Percentiles rank a stretch among this genome's conserved stretches.
phyloP scores from a whole-genome alignment of 1,140 invertebrate species.

The Linepithema humile region DNA sequence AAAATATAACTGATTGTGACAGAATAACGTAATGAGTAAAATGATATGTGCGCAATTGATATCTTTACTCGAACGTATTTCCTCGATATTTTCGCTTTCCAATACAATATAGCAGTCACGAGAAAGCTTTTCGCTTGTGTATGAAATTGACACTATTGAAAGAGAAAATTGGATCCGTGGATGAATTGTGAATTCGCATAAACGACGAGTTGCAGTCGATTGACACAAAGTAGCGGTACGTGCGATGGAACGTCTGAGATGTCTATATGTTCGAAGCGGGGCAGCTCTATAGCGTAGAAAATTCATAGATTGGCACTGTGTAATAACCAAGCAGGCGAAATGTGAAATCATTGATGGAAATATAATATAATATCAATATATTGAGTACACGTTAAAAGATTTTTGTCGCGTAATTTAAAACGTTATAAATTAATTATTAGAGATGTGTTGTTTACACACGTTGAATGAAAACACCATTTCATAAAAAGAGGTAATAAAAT shows the following conservation, averaged over 20 bases:
- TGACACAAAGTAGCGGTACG: slow-evolving; percentile 4
- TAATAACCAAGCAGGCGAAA: not conserved
- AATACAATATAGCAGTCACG: not conserved
- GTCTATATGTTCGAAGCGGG: slow-evolving; percentile 20
- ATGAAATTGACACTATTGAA: slow-evolving; percentile 48
- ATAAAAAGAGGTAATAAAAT: not conserved
- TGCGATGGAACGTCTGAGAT: slow-evolving; percentile 25
- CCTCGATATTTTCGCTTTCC: not conserved
- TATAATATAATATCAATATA: not conserved
- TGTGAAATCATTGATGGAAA: not conserved
- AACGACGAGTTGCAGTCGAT: slow-evolving; percentile 40
- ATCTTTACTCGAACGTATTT: not conserved
- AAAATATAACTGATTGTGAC: not conserved
- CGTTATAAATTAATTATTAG: not conserved
- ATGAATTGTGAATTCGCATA: slow-evolving; percentile 42
- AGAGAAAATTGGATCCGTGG: slow-evolving; percentile 39
- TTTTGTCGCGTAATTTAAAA: not conserved
- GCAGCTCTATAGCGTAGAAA: not conserved
- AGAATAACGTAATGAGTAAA: slow-evolving; percentile 6
- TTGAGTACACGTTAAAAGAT: not conserved
- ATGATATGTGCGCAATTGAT: slow-evolving; percentile 11
- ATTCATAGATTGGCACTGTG: slow-evolving; percentile 24
- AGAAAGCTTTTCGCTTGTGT: slow-evolving; percentile 25
- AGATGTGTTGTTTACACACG: not conserved
- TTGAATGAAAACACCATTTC: not conserved